Evolutionary conservation across 1,140 invertebrate genomes (phyloP).

Genomic region (Dryas iulia): DNA sequence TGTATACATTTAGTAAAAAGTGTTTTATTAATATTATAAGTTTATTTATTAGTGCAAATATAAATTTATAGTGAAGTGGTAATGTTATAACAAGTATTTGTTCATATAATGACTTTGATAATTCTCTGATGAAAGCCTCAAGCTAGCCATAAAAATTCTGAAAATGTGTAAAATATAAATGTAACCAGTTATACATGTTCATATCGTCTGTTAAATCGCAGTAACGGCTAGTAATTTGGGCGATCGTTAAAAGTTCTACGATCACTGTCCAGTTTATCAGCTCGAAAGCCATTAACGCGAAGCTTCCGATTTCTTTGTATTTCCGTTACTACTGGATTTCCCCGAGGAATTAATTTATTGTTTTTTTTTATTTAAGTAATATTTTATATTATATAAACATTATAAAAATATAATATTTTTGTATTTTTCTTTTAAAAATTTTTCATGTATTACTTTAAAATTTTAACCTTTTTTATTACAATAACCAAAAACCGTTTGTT

Average conservation of each 20-base stretch:
- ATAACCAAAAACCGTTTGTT: too few species aligned
- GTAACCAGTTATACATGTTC: neutral
- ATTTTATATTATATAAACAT: too few species aligned
- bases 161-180: neutral
- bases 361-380: neutral
- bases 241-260: slow-evolving; percentile 27
- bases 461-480: too few species aligned
- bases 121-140: too few species aligned
- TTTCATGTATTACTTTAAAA: too few species aligned
- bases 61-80: too few species aligned
- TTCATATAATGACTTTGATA: neutral
- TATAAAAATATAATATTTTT: too few species aligned
- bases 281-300: slow-evolving; percentile 39
- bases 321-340: neutral
- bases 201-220: slow-evolving; percentile 4
- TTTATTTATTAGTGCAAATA: too few species aligned
- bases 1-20: too few species aligned
- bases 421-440: too few species aligned
- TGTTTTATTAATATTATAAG: too few species aligned
- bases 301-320: slow-evolving; percentile 31
- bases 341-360: neutral
- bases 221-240: slow-evolving; percentile 10
- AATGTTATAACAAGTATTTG: too few species aligned
- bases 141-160: neutral
- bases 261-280: slow-evolving; percentile 18